Conservation (phyloP, 2,113 vertebrate species). For the Xenopus laevis region DNA sequence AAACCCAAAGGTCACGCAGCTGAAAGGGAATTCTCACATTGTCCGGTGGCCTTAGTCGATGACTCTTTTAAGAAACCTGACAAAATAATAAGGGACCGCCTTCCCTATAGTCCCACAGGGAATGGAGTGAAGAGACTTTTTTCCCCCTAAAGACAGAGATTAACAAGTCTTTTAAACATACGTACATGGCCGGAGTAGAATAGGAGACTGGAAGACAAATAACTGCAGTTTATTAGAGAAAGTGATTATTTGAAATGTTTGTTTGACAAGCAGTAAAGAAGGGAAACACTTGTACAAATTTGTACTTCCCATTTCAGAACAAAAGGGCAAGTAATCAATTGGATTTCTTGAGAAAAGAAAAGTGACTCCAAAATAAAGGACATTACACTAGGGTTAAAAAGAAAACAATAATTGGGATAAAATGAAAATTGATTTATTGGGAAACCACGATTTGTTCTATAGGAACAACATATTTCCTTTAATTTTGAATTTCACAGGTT, state of each 20-base stretch:
- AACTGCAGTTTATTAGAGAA: slow-evolving; percentile 32
- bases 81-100: slow-evolving; percentile 29
- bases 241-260: background rate
- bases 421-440: too few species aligned
- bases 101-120: slow-evolving; percentile 29
- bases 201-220: slow-evolving; percentile 1
- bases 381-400: too few species aligned
- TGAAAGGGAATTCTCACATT: slow-evolving; percentile 30
- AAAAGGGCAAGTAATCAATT: background rate
- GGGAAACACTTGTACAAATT: background rate
- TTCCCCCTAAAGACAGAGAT: slow-evolving; percentile 30
- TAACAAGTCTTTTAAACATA: slow-evolving; percentile 39
- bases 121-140: slow-evolving; percentile 34
- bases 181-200: slow-evolving; percentile 19
- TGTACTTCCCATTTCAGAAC: background rate
- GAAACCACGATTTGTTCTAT: too few species aligned
- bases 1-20: slow-evolving; percentile 19
- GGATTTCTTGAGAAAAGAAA: too few species aligned
- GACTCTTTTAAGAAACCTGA: slow-evolving; percentile 12
- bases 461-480: too few species aligned
- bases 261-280: slow-evolving; percentile 25
- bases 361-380: too few species aligned
- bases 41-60: slow-evolving; percentile 23
- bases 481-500: too few species aligned
- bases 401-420: too few species aligned